A percentile compares a stretch with the other conserved stretches of the same genome.
Evolutionary conservation across 2,888 invertebrate genomes (phyloP).

Genomic region (Lacanobia wlatinum): DNA sequence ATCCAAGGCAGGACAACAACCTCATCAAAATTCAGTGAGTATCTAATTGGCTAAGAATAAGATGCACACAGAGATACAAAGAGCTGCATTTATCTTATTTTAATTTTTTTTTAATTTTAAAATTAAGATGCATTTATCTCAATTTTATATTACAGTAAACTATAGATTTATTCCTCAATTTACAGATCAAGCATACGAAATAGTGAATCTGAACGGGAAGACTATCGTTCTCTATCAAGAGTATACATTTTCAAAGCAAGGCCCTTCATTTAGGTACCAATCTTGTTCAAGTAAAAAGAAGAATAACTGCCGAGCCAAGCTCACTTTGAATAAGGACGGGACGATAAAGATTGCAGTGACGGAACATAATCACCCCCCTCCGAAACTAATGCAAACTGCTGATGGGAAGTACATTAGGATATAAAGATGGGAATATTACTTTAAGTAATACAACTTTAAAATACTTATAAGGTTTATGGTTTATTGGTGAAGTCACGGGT

Average conservation of each 20-base stretch:
- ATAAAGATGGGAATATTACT: background rate
- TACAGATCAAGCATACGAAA: conserved; percentile 26
- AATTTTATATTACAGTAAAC: background rate
- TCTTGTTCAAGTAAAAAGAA: conserved; percentile 55
- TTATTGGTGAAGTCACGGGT: too few species aligned
- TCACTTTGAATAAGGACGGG: conserved; percentile 59
- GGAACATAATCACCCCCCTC: conserved; percentile 67
- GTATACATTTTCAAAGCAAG: conserved; percentile 53
- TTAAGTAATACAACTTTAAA: too few species aligned
- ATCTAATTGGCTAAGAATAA: background rate
- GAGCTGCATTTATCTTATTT: too few species aligned
- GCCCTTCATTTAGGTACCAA: conserved; percentile 29
- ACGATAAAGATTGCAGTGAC: conserved; percentile 38
- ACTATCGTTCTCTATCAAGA: conserved; percentile 44
- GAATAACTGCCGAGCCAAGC: conserved; percentile 60
- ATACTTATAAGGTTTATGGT: too few species aligned
- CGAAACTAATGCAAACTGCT: conserved; percentile 32
- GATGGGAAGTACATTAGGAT: background rate
- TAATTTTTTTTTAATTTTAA: too few species aligned
- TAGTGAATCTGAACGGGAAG: conserved; percentile 38
- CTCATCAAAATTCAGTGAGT: background rate
- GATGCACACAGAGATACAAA: background rate
- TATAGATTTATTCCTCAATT: conserved; percentile 7
- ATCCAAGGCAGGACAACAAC: background rate
- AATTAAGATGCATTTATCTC: background rate